Base-by-base conservation (phyloP, 2,888 invertebrate genomes). In the Drosophila lacicola region DNA sequence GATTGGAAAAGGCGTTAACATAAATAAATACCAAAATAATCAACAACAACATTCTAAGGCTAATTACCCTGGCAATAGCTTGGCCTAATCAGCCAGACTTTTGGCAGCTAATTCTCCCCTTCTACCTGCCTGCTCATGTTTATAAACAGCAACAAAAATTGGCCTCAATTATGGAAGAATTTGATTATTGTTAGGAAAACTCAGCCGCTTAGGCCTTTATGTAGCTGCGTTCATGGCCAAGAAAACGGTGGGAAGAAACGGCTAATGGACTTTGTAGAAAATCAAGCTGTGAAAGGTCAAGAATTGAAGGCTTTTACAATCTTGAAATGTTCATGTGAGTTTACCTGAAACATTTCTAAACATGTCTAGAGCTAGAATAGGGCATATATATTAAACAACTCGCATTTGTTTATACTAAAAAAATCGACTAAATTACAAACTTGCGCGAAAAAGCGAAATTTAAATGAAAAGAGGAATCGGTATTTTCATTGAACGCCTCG, bases 141-240 rank as follows among this genome's bases (percentile, higher is more conserved):
- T 50, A 61, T 53, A 60, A 57, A 57, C 70, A 74, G 47, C 14
- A 14, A 37, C 29, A 39, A 8, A 34, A 57, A 25, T 57, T 46
- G 42, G 36, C 25, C 41, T 47, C 61, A 49, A 72, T 72, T 72
- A 72, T 39, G 9, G n/a, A 61, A 61, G 56, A 65, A 70, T 66
- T 70, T 47, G 36, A 29, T 29, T 62, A 51, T 54, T 55, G 46
- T 13, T 37, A 36, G 44, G 42, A 58, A 58, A 74, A 49, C 19
- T 50, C 33, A n/a, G 41, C 25, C 29, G 42, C 58, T 11, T 21
- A 3, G 3, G n/a, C 49, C 17, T 41, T 34, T 21, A 19, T 29
- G 4, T 29, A 34, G 9, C 25, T 36, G 39, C 14, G 19, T 33
- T 36, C 44, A 51, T 62, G 76, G 60, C 67, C 67, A 56, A 67